These are phyloP conservation scores for Pseudochromis fuscus DNA, from an alignment of 2,797 vertebrate species.

Conservation along the genomic window DNA sequence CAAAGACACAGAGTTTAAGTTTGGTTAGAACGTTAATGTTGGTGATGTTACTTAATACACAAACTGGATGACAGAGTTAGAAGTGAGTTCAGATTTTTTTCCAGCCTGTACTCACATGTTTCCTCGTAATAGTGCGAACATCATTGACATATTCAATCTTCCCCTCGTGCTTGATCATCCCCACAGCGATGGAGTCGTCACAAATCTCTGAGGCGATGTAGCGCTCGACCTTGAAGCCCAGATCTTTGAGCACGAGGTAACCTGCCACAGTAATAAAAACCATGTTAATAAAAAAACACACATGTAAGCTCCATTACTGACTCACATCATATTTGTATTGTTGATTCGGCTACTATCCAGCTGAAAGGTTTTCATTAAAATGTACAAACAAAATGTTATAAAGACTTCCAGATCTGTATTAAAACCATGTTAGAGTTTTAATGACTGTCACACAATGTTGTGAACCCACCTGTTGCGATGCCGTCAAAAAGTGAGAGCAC, in stretches of 20 bases:
- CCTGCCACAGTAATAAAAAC: slow-evolving; percentile 76
- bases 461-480: slow-evolving; percentile 90
- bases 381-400: not conserved
- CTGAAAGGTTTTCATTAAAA: not conserved
- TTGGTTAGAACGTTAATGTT: no score
- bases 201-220: slow-evolving; percentile 96
- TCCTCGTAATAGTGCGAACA: slow-evolving; percentile 92
- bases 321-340: not conserved
- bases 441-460: not conserved
- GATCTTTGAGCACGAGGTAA: slow-evolving; percentile 92
- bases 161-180: slow-evolving; percentile 90
- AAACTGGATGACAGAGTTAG: not conserved
- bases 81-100: not conserved
- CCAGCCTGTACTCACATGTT: slow-evolving; percentile 86
- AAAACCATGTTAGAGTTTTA: not conserved
- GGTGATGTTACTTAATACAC: not conserved
- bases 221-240: slow-evolving; percentile 93
- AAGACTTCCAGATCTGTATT: not conserved
- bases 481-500: slow-evolving; percentile 96
- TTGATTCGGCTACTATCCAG: not conserved
- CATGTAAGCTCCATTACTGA: not conserved
- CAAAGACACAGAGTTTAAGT: not conserved
- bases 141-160: slow-evolving; percentile 92
- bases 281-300: not conserved
- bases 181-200: slow-evolving; percentile 89